These are phyloP conservation scores for Mareca penelope DNA, from an alignment of 2,797 vertebrate species.

Conservation along the genomic window DNA sequence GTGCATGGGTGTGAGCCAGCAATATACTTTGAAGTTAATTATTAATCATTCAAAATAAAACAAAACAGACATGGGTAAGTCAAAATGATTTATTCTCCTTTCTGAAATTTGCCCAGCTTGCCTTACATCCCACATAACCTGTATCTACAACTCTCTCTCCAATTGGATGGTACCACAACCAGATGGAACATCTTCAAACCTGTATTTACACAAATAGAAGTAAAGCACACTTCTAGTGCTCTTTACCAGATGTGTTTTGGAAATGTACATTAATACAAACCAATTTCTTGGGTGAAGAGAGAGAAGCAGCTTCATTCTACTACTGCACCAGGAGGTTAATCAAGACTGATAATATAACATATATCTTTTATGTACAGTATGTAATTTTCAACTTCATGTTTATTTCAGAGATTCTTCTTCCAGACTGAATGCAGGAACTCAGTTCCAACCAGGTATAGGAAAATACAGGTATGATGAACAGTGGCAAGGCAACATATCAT, in stretches of 20 bases:
- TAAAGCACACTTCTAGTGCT: not conserved
- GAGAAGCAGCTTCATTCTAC: constrained; percentile 16
- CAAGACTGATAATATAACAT: not conserved
- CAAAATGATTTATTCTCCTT: not conserved
- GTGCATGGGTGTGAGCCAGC: not conserved
- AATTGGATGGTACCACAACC: not conserved
- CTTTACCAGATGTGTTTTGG: not conserved
- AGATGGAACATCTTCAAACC: not conserved
- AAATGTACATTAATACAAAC: not conserved
- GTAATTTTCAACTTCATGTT: not conserved
- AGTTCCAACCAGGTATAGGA: not conserved
- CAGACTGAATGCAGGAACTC: not conserved
- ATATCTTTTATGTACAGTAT: not conserved
- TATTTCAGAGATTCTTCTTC: constrained; percentile 13
- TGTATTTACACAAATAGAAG: not conserved
- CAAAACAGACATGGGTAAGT: not conserved
- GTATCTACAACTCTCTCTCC: not conserved
- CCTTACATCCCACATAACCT: not conserved
- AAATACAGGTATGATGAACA: not conserved
- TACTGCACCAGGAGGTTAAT: constrained; percentile 49
- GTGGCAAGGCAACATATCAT: not conserved
- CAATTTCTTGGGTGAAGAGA: not conserved
- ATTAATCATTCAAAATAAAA: not conserved
- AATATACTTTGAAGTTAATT: not conserved
- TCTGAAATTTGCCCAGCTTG: not conserved